Conservation (phyloP, 1,140 invertebrate genomes). For the Coptotermes formosanus region DNA sequence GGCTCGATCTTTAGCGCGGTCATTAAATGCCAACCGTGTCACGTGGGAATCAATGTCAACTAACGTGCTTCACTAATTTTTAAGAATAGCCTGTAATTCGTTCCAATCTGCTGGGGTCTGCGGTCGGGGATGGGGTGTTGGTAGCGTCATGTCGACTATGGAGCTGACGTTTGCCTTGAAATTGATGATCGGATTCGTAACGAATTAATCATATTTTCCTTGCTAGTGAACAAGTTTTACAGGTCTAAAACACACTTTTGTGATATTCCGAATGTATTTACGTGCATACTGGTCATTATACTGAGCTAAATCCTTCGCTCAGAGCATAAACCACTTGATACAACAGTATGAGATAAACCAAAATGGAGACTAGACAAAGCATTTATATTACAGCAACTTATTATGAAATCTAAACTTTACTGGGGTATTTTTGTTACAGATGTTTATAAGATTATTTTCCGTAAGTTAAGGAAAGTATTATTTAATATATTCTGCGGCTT, state of each 20-base stretch:
- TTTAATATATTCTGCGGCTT: background rate
- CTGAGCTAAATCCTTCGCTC: background rate
- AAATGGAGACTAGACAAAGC: slow-evolving; percentile 38
- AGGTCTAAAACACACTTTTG: background rate
- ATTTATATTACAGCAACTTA: slow-evolving; percentile 20
- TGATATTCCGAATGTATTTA: slow-evolving; percentile 8
- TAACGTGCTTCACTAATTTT: slow-evolving; percentile 27
- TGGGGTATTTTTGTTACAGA: background rate
- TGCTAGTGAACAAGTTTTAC: background rate
- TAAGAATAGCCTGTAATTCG: slow-evolving; percentile 16
- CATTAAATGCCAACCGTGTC: slow-evolving; percentile 44
- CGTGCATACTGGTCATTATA: background rate
- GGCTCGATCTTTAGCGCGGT: slow-evolving; percentile 41
- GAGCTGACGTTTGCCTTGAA: slow-evolving; percentile 41
- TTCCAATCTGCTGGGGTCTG: slow-evolving; percentile 28
- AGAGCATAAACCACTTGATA: slow-evolving; percentile 25
- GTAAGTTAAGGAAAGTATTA: background rate
- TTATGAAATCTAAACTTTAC: background rate
- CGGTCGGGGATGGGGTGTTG: slow-evolving; percentile 27
- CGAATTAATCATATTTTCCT: background rate
- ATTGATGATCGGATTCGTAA: slow-evolving; percentile 12
- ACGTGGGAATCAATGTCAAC: slow-evolving; percentile 40
- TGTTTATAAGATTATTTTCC: background rate
- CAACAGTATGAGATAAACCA: slow-evolving; percentile 33
- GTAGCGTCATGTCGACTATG: slow-evolving; percentile 40